Conservation (phyloP, 2,113 vertebrate species). For the Thryonomys swinderianus region DNA sequence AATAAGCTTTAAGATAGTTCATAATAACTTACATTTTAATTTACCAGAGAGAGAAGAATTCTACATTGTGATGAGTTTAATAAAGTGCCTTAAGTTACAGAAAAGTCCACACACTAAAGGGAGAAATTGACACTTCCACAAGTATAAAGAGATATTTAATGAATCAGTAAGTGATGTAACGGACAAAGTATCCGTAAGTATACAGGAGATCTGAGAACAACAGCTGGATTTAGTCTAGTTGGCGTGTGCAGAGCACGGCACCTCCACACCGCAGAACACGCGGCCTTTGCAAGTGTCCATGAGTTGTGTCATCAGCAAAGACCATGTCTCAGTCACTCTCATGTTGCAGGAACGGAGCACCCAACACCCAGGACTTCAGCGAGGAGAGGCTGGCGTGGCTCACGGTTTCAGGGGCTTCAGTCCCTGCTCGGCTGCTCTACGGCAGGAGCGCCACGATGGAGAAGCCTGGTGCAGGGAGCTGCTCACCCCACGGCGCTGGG, state of each 20-base stretch:
- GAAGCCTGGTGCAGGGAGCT: neutral
- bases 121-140: neutral
- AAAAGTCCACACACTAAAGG: conserved; percentile 2
- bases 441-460: neutral
- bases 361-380: no score
- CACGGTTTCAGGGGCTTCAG: neutral
- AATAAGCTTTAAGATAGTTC: neutral
- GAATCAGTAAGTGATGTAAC: neutral
- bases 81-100: conserved; percentile 17
- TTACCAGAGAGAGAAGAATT: neutral
- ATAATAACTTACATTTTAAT: neutral
- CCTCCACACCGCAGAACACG: neutral
- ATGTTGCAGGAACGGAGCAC: neutral
- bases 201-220: neutral
- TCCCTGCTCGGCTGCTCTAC: neutral
- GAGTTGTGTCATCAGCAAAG: neutral
- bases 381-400: neutral
- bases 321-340: neutral
- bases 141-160: neutral
- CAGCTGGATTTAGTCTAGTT: neutral
- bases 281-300: neutral
- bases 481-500: neutral
- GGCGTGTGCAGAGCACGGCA: neutral
- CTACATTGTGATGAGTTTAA: neutral
- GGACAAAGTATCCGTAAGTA: conserved; percentile 2